A percentile compares a stretch with the other conserved stretches of the same genome.
Evolutionary conservation across 2,113 vertebrate species (phyloP).

Genomic region (Crotalus tigris): DNA sequence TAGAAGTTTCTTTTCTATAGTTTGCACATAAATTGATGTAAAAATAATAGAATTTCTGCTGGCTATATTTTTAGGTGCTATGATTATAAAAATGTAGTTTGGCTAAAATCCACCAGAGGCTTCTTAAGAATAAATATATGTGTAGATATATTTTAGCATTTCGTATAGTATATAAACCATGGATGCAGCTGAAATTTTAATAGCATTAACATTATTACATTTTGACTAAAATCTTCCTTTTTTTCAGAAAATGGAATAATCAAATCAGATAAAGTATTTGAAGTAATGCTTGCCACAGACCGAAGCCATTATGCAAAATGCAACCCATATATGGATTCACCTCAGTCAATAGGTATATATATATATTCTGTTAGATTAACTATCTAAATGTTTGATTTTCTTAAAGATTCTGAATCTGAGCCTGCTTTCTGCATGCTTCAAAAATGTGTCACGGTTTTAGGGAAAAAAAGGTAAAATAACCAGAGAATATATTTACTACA

Average conservation of each 20-base stretch:
- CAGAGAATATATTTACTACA: not conserved
- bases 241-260: conserved; percentile 97
- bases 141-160: not conserved
- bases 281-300: conserved; percentile 97
- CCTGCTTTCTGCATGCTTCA: not conserved
- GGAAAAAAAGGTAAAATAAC: not conserved
- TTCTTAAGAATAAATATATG: not conserved
- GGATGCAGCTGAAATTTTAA: not conserved
- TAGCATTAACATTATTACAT: not conserved
- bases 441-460: not conserved
- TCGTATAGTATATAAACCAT: not conserved
- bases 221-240: conserved; percentile 22
- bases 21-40: not conserved
- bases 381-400: not conserved
- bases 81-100: not conserved
- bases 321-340: conserved; percentile 98
- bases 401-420: not conserved
- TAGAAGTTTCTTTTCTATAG: not conserved
- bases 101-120: not conserved
- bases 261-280: conserved; percentile 96
- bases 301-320: conserved; percentile 92
- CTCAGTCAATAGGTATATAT: conserved; percentile 94
- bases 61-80: not conserved
- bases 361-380: conserved; percentile 2
- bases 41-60: not conserved